Percentiles rank a stretch among this genome's conserved stretches.
Evolutionary conservation across 2,113 vertebrate species (phyloP).

Genomic region (Coturnix japonica): DNA sequence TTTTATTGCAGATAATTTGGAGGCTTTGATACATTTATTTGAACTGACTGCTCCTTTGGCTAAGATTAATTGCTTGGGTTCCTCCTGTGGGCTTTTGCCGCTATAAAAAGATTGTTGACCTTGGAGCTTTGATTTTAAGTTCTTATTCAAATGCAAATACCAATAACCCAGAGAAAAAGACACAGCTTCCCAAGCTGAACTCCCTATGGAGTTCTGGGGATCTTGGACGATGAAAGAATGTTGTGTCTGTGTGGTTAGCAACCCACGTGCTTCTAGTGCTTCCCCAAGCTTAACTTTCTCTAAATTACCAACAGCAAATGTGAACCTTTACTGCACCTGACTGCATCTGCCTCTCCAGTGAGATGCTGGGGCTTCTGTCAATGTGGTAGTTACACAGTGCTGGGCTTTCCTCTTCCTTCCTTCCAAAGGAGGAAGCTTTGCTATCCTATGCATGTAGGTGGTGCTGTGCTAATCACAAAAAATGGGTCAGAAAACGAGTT

Average conservation of each 20-base stretch:
- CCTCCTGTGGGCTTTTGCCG: slow-evolving; percentile 48
- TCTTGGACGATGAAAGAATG: background rate
- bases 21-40: slow-evolving; percentile 54
- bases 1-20: slow-evolving; percentile 70
- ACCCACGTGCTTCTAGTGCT: background rate
- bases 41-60: slow-evolving; percentile 46
- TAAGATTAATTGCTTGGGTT: slow-evolving; percentile 64
- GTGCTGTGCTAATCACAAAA: background rate
- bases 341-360: background rate
- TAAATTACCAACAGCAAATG: background rate
- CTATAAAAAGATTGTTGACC: slow-evolving; percentile 58
- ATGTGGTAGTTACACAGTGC: too few species aligned
- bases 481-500: background rate
- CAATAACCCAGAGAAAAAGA: slow-evolving; percentile 14
- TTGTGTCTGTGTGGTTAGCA: too few species aligned
- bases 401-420: background rate
- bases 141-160: slow-evolving; percentile 48
- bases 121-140: slow-evolving; percentile 54
- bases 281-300: background rate
- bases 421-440: rapidly evolving
- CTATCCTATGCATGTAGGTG: background rate
- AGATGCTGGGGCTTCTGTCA: background rate
- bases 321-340: background rate
- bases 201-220: background rate
- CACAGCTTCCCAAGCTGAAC: background rate